phyloP scores from a whole-genome alignment of 2,888 invertebrate species.

The Cryptus armator region DNA sequence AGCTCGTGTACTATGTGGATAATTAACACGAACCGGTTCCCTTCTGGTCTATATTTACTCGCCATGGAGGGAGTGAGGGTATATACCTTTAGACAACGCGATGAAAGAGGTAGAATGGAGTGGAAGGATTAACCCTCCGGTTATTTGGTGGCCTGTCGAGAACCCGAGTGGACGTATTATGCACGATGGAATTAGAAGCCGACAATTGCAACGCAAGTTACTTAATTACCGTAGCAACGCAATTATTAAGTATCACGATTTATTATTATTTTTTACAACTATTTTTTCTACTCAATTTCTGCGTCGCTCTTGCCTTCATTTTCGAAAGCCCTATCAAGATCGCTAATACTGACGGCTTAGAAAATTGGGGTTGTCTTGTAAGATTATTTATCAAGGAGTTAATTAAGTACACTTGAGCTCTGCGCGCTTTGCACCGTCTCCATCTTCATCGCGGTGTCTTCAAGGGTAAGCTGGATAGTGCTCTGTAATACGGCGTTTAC shows the following conservation, averaged over 20 bases:
- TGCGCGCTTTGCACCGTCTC: slow-evolving; percentile 39
- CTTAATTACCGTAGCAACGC: no score
- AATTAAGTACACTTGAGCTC: slow-evolving; percentile 75
- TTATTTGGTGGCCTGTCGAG: not conserved
- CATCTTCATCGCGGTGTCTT: slow-evolving; percentile 45
- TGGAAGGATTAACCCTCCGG: slow-evolving; percentile 14
- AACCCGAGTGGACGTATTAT: not conserved
- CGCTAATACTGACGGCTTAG: slow-evolving; percentile 67
- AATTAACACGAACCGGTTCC: slow-evolving; percentile 79
- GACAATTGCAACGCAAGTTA: no score
- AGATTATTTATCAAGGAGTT: slow-evolving; percentile 82
- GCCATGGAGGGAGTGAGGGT: slow-evolving; percentile 35
- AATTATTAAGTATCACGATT: no score
- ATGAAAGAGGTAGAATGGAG: slow-evolving; percentile 13
- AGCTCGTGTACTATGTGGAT: slow-evolving; percentile 72
- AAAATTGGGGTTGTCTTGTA: slow-evolving; percentile 80
- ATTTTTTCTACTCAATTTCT: no score
- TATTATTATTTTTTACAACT: no score
- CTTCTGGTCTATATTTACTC: slow-evolving; percentile 74
- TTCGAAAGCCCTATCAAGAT: slow-evolving; percentile 11
- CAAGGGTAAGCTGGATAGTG: slow-evolving; percentile 4
- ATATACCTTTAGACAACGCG: not conserved
- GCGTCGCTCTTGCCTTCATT: no score
- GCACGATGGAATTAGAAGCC: not conserved
- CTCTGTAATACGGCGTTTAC: slow-evolving; percentile 31